Percentiles rank a stretch among this genome's conserved stretches.
Conservation (phyloP, 1,140 invertebrate species). For the Euwallacea fornicatus region DNA sequence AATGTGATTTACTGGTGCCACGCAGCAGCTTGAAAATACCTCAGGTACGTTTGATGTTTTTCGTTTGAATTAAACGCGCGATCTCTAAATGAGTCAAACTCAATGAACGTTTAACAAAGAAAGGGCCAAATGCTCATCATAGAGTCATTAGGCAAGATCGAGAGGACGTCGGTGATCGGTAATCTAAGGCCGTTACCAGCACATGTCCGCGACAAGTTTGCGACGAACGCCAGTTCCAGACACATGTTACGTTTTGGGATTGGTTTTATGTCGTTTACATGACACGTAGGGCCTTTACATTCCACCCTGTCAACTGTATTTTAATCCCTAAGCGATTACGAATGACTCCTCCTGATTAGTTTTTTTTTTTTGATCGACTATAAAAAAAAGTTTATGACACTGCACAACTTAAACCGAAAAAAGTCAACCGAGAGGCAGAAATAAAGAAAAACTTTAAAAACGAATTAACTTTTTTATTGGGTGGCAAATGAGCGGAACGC, state of each 20-base stretch:
- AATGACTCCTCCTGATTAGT: too few relatives aligned
- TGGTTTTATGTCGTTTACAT: conserved; percentile 35
- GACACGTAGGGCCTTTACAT: conserved; percentile 9
- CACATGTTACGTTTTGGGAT: conserved; percentile 37
- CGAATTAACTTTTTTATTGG: conserved; percentile 40
- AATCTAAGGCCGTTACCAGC: conserved; percentile 34
- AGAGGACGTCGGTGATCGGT: conserved; percentile 30
- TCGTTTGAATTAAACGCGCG: too few relatives aligned
- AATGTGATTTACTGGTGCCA: too few relatives aligned
- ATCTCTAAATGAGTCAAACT: neutral
- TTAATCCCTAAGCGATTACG: too few relatives aligned
- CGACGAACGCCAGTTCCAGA: conserved; percentile 25
- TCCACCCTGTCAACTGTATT: neutral
- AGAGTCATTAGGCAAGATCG: conserved; percentile 33
- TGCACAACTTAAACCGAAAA: conserved; percentile 2
- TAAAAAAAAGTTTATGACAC: neutral
- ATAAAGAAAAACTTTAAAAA: conserved; percentile 34
- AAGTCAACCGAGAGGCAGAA: conserved; percentile 13
- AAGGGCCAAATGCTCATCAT: conserved; percentile 18
- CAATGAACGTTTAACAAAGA: conserved; percentile 24
- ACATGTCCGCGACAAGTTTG: conserved; percentile 37
- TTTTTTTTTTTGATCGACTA: neutral
- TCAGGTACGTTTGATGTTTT: too few relatives aligned
- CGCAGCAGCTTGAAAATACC: too few relatives aligned
- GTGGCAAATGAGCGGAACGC: conserved; percentile 40